Percentiles rank a stretch among this genome's conserved stretches.
phyloP scores from a whole-genome alignment of 92 coral and sea anemone species.

The Virgularia gustaviana region DNA sequence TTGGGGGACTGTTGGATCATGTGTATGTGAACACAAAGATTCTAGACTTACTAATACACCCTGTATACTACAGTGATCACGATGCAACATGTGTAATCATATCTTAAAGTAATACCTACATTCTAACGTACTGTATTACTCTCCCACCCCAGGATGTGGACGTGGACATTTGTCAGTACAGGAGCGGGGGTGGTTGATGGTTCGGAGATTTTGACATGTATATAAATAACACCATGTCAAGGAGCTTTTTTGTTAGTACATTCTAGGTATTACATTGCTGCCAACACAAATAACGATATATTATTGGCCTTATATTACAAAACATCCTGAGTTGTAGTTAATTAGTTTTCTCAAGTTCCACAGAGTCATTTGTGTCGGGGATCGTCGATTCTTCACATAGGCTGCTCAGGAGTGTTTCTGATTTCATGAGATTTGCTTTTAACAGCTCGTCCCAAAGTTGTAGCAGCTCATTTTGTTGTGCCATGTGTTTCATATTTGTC shows the following conservation, averaged over 20 bases:
- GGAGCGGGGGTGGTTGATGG: background rate
- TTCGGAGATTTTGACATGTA: background rate
- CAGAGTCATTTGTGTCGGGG: background rate
- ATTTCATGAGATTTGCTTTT: background rate
- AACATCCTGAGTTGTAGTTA: background rate
- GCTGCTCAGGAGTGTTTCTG: background rate
- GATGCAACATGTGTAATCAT: no score
- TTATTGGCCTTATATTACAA: background rate
- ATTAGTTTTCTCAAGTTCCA: background rate
- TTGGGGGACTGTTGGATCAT: no score
- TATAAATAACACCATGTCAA: background rate
- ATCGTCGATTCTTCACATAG: background rate
- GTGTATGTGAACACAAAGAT: no score
- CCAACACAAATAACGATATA: background rate
- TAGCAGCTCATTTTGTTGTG: slow-evolving; percentile 1
- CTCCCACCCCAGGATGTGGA: slow-evolving; percentile 3
- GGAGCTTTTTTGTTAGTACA: background rate
- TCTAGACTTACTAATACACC: no score
- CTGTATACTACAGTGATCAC: no score
- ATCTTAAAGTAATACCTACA: background rate
- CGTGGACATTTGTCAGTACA: background rate
- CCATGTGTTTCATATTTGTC: background rate
- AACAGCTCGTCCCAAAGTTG: background rate
- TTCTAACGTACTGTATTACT: background rate
- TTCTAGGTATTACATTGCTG: background rate